A percentile compares a stretch with the other conserved stretches of the same genome.
Evolutionary conservation across 2,113 vertebrate species (phyloP).

Genomic region (Cygnus atratus): DNA sequence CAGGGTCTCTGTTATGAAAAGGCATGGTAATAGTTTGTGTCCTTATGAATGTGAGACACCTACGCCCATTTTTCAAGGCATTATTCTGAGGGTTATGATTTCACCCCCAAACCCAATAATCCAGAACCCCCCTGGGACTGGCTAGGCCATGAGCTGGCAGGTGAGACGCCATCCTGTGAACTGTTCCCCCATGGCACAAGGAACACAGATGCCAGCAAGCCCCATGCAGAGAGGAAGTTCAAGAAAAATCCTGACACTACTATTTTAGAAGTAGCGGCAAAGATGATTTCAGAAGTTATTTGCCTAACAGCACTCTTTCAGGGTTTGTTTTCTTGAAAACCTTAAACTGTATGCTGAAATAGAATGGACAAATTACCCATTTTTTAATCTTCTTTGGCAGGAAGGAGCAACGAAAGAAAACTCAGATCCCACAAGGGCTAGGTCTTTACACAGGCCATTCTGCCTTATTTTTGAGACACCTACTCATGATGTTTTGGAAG

Average conservation of each 20-base stretch:
- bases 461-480: background rate
- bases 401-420: background rate
- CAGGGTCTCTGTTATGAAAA: background rate
- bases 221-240: accelerated
- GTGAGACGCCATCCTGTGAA: background rate
- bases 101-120: background rate
- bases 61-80: background rate
- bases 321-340: background rate
- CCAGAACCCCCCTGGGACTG: background rate
- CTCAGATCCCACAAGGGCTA: background rate
- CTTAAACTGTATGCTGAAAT: background rate
- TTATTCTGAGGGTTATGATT: accelerated
- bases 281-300: background rate
- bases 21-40: accelerated
- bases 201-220: background rate
- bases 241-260: background rate
- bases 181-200: background rate
- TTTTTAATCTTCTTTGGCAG: background rate
- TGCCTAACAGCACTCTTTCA: background rate
- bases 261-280: background rate
- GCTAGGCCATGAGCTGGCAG: background rate
- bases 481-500: background rate
- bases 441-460: background rate
- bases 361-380: background rate
- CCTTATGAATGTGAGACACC: background rate